Conservation (phyloP, 2,888 invertebrate genomes). For the Kryphioiulus occultus region DNA sequence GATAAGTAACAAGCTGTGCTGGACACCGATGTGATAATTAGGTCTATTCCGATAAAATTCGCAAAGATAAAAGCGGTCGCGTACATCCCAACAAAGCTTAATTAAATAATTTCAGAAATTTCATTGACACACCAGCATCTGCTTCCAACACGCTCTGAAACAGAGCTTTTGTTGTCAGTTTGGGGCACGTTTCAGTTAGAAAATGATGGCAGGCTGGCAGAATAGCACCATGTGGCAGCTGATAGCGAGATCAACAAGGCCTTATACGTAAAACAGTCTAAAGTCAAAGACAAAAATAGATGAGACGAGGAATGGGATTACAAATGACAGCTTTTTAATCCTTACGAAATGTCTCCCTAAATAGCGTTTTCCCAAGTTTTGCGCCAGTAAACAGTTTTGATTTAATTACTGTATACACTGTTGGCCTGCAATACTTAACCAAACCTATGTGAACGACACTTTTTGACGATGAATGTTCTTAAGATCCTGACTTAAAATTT, state of each 20-base stretch:
- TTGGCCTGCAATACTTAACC: too few species aligned
- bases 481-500: too few species aligned
- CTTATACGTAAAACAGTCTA: neutral
- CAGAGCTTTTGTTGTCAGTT: neutral
- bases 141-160: neutral
- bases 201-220: neutral
- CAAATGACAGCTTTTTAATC: neutral
- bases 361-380: too few species aligned
- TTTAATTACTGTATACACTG: too few species aligned
- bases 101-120: neutral
- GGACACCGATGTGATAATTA: conserved; percentile 36
- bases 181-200: neutral
- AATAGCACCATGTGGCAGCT: conserved; percentile 21
- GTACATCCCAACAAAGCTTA: neutral
- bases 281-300: neutral
- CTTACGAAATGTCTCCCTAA: neutral
- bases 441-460: too few species aligned
- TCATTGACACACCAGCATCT: neutral
- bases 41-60: neutral
- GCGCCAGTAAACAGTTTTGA: too few species aligned
- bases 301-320: neutral
- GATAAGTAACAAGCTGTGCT: conserved; percentile 36
- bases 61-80: neutral
- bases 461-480: too few species aligned
- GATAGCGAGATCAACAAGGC: neutral